Evolutionary conservation across 2,797 vertebrate species (phyloP), one percentile per base, ranked within the genome.

Genomic region (Malacoraja senta): DNA sequence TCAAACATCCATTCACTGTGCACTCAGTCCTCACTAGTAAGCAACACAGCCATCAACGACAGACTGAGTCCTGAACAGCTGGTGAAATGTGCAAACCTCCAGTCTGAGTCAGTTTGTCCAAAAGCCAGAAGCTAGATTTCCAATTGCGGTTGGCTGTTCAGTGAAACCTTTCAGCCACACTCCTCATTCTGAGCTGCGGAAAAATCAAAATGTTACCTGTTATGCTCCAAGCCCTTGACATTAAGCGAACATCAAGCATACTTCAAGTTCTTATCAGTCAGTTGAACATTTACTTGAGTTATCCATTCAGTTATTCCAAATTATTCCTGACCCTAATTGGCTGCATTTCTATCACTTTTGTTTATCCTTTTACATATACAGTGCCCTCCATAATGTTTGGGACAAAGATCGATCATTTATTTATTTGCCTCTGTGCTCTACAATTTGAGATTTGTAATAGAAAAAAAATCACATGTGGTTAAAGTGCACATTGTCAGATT

Each of bases 21-120:
- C 21, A 35, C 88, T 71, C 88, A 91, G 63, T 71, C 32, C 65
- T 91, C 35, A 72, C 65, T 29, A 61, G 63, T 91, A 91, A 91
- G 88, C 32, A 91, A 91, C 24, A 38, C 88, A 71, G 21, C 7
- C 63, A 91, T 91, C 88, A 91, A 91, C 65, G 19, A 32, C n/a
- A 91, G 9, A 61, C n/a, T 65, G 35, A 71, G 63, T 38, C 88
- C 32, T 24, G 32, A 91, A 71, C 35, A 38, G 63, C 12, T 32
- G 21, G 17, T 91, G 65, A 17, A 68, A 71, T 32, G 68, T 21
- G 68, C 65, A 91, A 6, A 91, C 81, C 81, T 84, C 81, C 53
- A 84, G 53, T 84, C 81, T 53, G 29, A 84, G 81, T 26, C 81
- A 61, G 26, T 84, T 84, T 61, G 53, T 32, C 53, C 58, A 84